phyloP scores from a whole-genome alignment of 2,888 invertebrate genomes.

The Drosophila quinaria region DNA sequence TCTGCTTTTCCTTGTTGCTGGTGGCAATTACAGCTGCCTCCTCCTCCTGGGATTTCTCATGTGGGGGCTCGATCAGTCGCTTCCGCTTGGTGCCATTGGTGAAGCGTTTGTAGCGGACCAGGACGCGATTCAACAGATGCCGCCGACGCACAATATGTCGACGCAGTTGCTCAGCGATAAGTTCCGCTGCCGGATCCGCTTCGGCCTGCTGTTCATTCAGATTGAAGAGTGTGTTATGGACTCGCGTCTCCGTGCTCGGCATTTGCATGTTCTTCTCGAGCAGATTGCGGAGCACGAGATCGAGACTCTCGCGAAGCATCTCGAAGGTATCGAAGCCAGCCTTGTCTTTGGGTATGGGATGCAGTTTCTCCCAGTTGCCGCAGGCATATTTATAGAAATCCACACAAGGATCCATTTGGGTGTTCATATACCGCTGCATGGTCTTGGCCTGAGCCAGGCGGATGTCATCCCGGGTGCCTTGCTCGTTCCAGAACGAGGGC shows the following conservation, averaged over 20 bases:
- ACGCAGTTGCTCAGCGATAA: constrained; percentile 61
- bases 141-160: constrained; percentile 77
- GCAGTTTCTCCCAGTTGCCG: constrained; percentile 93
- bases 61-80: constrained; percentile 64
- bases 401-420: constrained; percentile 90
- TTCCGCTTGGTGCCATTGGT: constrained; percentile 73
- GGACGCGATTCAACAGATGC: constrained; percentile 68
- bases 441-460: constrained; percentile 89
- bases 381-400: constrained; percentile 95
- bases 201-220: constrained; percentile 57
- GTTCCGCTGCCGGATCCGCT: constrained; percentile 60
- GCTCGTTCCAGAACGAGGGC: constrained; percentile 83
- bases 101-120: constrained; percentile 79
- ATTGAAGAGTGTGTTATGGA: constrained; percentile 55
- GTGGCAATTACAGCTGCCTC: constrained; percentile 19
- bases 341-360: constrained; percentile 95
- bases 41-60: constrained; percentile 61
- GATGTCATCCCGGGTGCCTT: constrained; percentile 86
- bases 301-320: constrained; percentile 93
- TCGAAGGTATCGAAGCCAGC: constrained; percentile 96
- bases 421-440: constrained; percentile 93
- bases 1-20: constrained; percentile 36
- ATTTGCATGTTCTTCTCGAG: constrained; percentile 86
- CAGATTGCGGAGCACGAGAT: constrained; percentile 89
- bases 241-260: constrained; percentile 31